Conservation (phyloP, 1,140 invertebrate genomes). For the Drusus annulatus region DNA sequence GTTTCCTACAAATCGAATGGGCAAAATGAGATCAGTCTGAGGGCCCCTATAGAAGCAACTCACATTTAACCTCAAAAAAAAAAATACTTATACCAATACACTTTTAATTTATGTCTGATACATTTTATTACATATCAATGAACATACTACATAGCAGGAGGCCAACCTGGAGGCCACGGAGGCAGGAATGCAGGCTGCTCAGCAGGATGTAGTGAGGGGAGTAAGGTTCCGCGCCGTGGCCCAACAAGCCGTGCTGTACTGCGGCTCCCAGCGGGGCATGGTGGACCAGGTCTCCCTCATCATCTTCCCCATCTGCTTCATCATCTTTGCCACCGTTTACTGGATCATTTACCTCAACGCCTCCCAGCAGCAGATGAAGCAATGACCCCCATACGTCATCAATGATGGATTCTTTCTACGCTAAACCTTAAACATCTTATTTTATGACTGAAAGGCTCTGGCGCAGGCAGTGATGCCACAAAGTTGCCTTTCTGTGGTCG, state of each 20-base stretch:
- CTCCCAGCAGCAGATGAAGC: constrained; percentile 63
- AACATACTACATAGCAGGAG: constrained; percentile 42
- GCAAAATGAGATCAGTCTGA: no score
- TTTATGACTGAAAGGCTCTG: not conserved
- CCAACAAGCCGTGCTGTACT: constrained; percentile 72
- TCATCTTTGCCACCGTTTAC: constrained; percentile 78
- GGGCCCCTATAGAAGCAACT: no score
- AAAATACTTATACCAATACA: no score
- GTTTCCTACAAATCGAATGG: no score
- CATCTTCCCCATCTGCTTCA: constrained; percentile 79
- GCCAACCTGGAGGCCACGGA: constrained; percentile 66
- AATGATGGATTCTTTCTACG: constrained; percentile 48
- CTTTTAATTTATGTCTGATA: no score
- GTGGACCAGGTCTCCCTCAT: constrained; percentile 75
- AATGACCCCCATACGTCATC: constrained; percentile 54
- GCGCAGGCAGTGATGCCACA: no score
- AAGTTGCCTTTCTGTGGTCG: no score
- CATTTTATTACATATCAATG: no score
- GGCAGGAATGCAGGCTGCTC: constrained; percentile 60
- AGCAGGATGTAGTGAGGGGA: constrained; percentile 58
- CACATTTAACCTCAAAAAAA: no score
- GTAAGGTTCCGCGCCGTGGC: constrained; percentile 66
- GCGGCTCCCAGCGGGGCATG: constrained; percentile 72
- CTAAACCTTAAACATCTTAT: constrained; percentile 30
- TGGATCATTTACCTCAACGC: constrained; percentile 79